Evolutionary conservation across 2,797 vertebrate genomes (phyloP).

Genomic region (Megaceryle alcyon): DNA sequence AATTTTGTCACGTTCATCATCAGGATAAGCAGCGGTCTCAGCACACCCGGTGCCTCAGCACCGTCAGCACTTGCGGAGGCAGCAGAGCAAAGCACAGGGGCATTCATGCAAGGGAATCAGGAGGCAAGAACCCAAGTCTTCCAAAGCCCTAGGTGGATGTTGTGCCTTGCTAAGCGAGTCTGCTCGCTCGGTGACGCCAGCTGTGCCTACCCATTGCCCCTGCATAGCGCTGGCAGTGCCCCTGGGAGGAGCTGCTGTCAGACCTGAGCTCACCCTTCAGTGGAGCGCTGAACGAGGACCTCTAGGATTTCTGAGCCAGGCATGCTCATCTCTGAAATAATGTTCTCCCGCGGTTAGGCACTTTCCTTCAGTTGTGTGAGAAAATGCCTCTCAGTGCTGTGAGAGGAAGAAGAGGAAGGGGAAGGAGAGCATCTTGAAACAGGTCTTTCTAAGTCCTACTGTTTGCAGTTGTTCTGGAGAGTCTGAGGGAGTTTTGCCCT

Average conservation of each 20-base stretch:
- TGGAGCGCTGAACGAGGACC: rapidly evolving
- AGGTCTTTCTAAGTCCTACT: neutral
- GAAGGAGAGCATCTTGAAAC: neutral
- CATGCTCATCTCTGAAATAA: neutral
- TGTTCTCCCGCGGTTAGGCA: neutral
- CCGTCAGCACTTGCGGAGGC: neutral
- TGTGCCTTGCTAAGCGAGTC: neutral
- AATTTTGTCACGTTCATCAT: neutral
- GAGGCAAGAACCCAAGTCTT: neutral
- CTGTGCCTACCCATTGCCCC: neutral
- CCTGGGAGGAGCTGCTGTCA: neutral
- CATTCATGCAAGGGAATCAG: neutral
- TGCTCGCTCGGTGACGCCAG: neutral
- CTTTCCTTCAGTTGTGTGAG: neutral
- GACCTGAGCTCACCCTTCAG: neutral
- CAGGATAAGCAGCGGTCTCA: neutral
- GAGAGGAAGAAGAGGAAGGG: neutral
- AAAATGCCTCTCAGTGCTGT: rapidly evolving
- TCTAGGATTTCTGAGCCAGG: neutral
- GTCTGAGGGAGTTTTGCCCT: neutral
- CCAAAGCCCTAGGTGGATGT: neutral
- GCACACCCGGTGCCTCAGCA: neutral
- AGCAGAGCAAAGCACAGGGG: neutral
- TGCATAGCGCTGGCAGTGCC: rapidly evolving
- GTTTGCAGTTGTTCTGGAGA: rapidly evolving